phyloP scores from a whole-genome alignment of 1,140 invertebrate species.

The Samia ricini region DNA sequence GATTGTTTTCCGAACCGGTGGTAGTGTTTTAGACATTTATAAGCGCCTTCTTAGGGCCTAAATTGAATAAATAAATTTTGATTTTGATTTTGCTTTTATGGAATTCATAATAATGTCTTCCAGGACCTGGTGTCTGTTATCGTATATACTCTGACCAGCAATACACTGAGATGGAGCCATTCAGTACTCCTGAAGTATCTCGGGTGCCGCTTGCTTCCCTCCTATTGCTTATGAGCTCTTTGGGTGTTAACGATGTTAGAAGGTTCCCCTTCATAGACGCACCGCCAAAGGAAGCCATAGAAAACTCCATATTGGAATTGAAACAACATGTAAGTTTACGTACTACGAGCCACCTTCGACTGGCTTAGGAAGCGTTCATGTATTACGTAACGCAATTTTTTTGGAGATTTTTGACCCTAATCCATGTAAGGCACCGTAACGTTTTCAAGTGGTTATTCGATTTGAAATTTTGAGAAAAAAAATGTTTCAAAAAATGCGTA shows the following conservation, averaged over 20 bases:
- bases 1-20: too few relatives aligned
- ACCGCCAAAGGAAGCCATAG: conserved; percentile 89
- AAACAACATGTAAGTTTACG: conserved; percentile 88
- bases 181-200: conserved; percentile 93
- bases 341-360: too few relatives aligned
- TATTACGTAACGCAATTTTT: too few relatives aligned
- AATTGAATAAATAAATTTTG: too few relatives aligned
- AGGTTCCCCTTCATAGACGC: conserved; percentile 98
- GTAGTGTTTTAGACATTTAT: too few relatives aligned
- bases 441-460: too few relatives aligned
- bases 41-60: too few relatives aligned
- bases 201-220: conserved; percentile 95
- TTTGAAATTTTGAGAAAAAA: too few relatives aligned
- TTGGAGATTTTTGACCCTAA: too few relatives aligned
- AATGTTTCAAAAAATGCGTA: too few relatives aligned
- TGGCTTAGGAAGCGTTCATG: too few relatives aligned
- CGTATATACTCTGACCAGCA: conserved; percentile 91
- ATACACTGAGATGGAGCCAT: conserved; percentile 84
- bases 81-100: background rate
- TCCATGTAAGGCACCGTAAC: too few relatives aligned
- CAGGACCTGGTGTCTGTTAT: conserved; percentile 86
- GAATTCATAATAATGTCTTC: background rate
- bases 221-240: conserved; percentile 95
- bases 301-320: conserved; percentile 90
- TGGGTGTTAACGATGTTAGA: conserved; percentile 94